phyloP scores from a whole-genome alignment of 2,797 vertebrate species.

The Mastacembelus armatus region DNA sequence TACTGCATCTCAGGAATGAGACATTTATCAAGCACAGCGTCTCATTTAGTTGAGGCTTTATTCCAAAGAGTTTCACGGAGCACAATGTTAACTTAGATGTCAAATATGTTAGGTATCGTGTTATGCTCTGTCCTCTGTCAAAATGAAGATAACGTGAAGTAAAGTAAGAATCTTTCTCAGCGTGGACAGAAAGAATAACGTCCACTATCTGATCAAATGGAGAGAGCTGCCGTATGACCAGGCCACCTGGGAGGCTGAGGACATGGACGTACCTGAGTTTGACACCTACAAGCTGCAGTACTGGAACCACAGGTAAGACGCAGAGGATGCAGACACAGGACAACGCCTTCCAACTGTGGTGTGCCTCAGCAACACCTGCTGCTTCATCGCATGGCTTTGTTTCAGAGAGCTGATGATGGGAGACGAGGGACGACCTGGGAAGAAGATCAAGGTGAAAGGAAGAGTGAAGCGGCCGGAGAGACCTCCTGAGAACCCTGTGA shows the following conservation, averaged over 20 bases:
- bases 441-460: slow-evolving; percentile 94
- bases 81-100: too few relatives aligned
- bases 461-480: slow-evolving; percentile 89
- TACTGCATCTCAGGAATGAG: too few relatives aligned
- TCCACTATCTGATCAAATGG: slow-evolving; percentile 98
- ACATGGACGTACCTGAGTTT: slow-evolving; percentile 94
- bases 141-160: too few relatives aligned
- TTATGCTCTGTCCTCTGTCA: too few relatives aligned
- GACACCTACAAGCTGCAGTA: slow-evolving; percentile 92
- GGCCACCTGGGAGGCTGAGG: slow-evolving; percentile 96
- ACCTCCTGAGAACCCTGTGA: slow-evolving; percentile 94
- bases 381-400: background rate
- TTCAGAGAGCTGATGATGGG: slow-evolving; percentile 95
- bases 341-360: background rate
- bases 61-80: too few relatives aligned
- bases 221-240: slow-evolving; percentile 94
- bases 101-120: too few relatives aligned
- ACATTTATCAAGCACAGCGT: too few relatives aligned
- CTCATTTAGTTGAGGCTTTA: too few relatives aligned
- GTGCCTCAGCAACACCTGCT: accelerated
- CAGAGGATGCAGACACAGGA: too few relatives aligned
- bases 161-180: slow-evolving; percentile 68
- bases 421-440: slow-evolving; percentile 93
- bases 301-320: slow-evolving; percentile 97
- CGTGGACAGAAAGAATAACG: slow-evolving; percentile 94